phyloP scores from a whole-genome alignment of 2,797 vertebrate genomes.

The Anisognathus igniventris region DNA sequence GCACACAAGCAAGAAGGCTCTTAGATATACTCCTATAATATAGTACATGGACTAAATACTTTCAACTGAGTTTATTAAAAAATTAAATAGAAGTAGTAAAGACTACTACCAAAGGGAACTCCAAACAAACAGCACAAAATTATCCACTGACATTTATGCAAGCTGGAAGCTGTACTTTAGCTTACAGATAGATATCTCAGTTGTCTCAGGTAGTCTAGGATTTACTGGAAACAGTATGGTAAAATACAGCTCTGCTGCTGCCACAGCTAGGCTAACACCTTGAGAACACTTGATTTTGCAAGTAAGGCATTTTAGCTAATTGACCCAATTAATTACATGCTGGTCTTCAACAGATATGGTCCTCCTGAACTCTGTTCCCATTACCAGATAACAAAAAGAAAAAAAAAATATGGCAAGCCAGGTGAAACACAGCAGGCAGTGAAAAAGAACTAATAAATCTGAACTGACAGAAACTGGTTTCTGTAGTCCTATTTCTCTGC shows the following conservation, averaged over 20 bases:
- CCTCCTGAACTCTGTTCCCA: neutral
- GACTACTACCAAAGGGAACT: neutral
- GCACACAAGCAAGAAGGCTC: neutral
- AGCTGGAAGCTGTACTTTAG: neutral
- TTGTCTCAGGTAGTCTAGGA: neutral
- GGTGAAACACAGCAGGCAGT: neutral
- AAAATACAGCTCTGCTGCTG: neutral
- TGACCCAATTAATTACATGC: neutral
- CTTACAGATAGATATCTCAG: neutral
- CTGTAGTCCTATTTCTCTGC: neutral
- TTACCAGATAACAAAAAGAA: neutral
- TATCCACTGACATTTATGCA: neutral
- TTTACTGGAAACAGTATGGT: neutral
- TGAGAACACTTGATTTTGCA: neutral
- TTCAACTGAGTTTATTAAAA: neutral
- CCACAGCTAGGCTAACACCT: neutral
- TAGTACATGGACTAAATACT: neutral
- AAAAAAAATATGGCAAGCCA: neutral
- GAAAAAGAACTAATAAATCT: neutral
- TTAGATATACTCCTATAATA: neutral
- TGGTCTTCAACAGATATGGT: neutral
- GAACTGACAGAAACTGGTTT: neutral
- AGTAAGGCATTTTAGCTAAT: neutral
- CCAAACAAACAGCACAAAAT: neutral
- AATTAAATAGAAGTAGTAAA: neutral